Percentiles rank a stretch among this genome's conserved stretches.
These are phyloP conservation scores for Peucedramus taeniatus DNA, from an alignment of 2,113 vertebrate species.

Conservation along the genomic window DNA sequence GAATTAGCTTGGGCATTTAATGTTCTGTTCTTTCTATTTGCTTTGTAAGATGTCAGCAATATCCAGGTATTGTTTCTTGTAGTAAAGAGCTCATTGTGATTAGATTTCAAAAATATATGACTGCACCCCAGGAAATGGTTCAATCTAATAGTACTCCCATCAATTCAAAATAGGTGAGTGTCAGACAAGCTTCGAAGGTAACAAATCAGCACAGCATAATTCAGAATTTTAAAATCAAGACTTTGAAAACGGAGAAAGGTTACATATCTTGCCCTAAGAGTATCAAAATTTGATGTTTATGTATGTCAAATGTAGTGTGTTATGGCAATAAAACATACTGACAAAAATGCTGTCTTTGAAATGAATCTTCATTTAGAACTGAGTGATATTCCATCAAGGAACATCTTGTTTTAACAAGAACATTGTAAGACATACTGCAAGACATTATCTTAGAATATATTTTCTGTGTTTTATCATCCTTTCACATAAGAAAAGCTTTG, in stretches of 20 bases:
- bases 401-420: neutral
- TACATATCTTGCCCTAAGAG: neutral
- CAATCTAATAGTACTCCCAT: constrained; percentile 20
- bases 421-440: neutral
- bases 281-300: constrained; percentile 32
- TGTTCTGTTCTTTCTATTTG: neutral
- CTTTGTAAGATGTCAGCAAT: constrained; percentile 26
- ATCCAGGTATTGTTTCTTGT: constrained; percentile 32
- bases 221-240: constrained; percentile 43
- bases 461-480: neutral
- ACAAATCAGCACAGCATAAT: constrained; percentile 45
- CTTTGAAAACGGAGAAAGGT: constrained; percentile 31
- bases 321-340: constrained; percentile 14
- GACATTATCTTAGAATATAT: neutral
- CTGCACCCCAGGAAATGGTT: constrained; percentile 44
- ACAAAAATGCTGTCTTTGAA: neutral
- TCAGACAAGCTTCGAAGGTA: constrained; percentile 41
- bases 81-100: constrained; percentile 29
- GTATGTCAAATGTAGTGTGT: neutral
- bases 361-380: neutral
- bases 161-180: constrained; percentile 59
- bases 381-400: neutral
- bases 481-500: neutral
- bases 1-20: constrained; percentile 17
- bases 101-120: constrained; percentile 56